A percentile compares a stretch with the other conserved stretches of the same genome.
Conservation (phyloP, 1,140 invertebrate species). For the Bombus confusus region DNA sequence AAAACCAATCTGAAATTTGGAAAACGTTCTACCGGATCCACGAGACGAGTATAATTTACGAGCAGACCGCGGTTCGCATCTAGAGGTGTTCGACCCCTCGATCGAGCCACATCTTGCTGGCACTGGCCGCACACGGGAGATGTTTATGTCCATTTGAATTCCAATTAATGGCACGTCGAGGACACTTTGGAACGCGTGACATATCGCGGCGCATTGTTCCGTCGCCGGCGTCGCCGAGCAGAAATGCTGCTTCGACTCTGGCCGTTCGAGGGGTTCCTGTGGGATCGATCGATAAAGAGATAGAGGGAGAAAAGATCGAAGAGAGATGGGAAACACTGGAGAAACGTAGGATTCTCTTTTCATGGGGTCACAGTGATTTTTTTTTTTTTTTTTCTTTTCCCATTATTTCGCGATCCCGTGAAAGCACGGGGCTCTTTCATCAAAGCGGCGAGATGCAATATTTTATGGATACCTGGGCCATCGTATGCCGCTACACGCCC, state of each 20-base stretch:
- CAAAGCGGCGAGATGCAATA: background rate
- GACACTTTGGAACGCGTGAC: slow-evolving; percentile 70
- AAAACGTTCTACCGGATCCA: background rate
- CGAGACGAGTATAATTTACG: slow-evolving; percentile 29
- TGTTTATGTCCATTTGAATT: slow-evolving; percentile 75
- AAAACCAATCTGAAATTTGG: background rate
- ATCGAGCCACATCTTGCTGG: slow-evolving; percentile 59
- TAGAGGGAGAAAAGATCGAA: background rate
- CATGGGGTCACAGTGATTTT: background rate
- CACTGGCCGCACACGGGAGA: slow-evolving; percentile 48
- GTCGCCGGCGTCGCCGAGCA: slow-evolving; percentile 37
- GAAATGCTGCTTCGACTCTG: slow-evolving; percentile 58
- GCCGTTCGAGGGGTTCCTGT: slow-evolving; percentile 37
- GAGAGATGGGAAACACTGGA: background rate
- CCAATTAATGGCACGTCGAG: slow-evolving; percentile 72
- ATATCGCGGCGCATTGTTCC: slow-evolving; percentile 69
- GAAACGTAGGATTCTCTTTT: background rate
- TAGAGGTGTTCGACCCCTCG: slow-evolving; percentile 46
- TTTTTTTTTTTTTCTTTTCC: background rate
- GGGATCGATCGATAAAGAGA: slow-evolving; percentile 31
- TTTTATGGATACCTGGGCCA: background rate
- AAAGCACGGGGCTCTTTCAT: background rate
- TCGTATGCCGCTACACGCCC: background rate
- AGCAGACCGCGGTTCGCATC: slow-evolving; percentile 6
- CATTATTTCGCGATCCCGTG: background rate